phyloP scores from a whole-genome alignment of 1,140 invertebrate species.

The Atta colombica region DNA sequence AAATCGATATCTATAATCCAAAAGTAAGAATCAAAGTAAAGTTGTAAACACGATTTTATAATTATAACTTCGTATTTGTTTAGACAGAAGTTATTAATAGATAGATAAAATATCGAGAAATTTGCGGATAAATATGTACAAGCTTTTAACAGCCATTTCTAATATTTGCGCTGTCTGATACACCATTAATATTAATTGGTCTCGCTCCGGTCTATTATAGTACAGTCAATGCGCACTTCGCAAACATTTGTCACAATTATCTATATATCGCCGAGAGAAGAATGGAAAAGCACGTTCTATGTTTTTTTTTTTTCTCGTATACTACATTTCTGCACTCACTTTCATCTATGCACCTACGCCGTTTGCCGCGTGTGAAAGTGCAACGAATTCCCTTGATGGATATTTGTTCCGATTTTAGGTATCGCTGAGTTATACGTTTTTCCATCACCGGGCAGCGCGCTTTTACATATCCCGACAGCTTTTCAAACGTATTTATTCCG shows the following conservation, averaged over 20 bases:
- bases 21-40: not conserved
- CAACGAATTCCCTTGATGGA: slow-evolving; percentile 52
- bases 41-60: not conserved
- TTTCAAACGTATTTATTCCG: slow-evolving; percentile 41
- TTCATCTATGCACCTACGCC: slow-evolving; percentile 8
- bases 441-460: slow-evolving; percentile 29
- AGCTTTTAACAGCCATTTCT: slow-evolving; percentile 4
- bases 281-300: not conserved
- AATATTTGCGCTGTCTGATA: slow-evolving; percentile 20
- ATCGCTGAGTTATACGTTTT: slow-evolving; percentile 47
- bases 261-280: slow-evolving; percentile 11
- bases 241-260: slow-evolving; percentile 41
- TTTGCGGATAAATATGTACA: slow-evolving; percentile 16
- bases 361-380: slow-evolving; percentile 34
- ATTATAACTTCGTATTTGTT: not conserved
- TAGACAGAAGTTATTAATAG: not conserved
- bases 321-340: slow-evolving; percentile 31
- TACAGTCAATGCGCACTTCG: not conserved
- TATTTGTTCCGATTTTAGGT: slow-evolving; percentile 62
- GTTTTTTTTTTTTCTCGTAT: not conserved
- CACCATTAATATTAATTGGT: slow-evolving; percentile 43
- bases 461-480: slow-evolving; percentile 59
- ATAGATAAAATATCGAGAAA: not conserved
- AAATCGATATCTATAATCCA: not conserved
- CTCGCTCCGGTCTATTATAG: slow-evolving; percentile 6